These are phyloP conservation scores for Tillus elongatus DNA, from an alignment of 2,888 invertebrate genomes.

Conservation along the genomic window DNA sequence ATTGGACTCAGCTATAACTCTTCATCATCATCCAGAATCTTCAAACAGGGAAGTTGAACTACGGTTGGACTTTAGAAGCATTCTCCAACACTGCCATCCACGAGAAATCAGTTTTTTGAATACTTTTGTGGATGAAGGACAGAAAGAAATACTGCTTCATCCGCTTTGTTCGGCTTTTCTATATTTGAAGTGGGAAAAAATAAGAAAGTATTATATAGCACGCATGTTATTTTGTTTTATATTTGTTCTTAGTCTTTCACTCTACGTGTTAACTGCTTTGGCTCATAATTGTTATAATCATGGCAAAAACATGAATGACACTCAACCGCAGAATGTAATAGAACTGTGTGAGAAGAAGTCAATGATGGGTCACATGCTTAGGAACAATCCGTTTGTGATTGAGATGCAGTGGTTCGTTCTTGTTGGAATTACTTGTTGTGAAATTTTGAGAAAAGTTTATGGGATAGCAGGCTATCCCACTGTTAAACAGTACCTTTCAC, in stretches of 20 bases:
- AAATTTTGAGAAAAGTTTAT: slow-evolving; percentile 71
- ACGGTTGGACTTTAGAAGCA: slow-evolving; percentile 71
- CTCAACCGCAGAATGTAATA: slow-evolving; percentile 62
- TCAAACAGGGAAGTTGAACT: slow-evolving; percentile 73
- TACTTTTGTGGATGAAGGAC: slow-evolving; percentile 80
- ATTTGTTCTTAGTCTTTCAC: slow-evolving; percentile 70
- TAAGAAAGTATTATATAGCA: slow-evolving; percentile 77
- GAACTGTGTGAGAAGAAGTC: slow-evolving; percentile 71
- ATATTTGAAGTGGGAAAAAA: slow-evolving; percentile 84
- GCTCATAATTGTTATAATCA: slow-evolving; percentile 81
- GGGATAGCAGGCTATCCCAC: slow-evolving; percentile 75
- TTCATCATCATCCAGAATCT: slow-evolving; percentile 67
- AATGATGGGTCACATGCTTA: slow-evolving; percentile 63
- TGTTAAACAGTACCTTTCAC: slow-evolving; percentile 70
- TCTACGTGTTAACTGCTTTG: slow-evolving; percentile 71
- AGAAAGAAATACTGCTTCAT: slow-evolving; percentile 77
- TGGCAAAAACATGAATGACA: slow-evolving; percentile 57
- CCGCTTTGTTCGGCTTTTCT: slow-evolving; percentile 82
- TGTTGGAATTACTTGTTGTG: slow-evolving; percentile 68
- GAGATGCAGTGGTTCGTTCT: slow-evolving; percentile 79
- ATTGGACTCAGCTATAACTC: slow-evolving; percentile 68
- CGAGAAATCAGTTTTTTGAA: slow-evolving; percentile 79
- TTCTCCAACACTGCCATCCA: slow-evolving; percentile 73
- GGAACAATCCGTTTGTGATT: slow-evolving; percentile 66
- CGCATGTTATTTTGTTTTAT: slow-evolving; percentile 68